These are phyloP conservation scores for Acleris literana DNA, from an alignment of 2,888 invertebrate genomes.

Conservation along the genomic window DNA sequence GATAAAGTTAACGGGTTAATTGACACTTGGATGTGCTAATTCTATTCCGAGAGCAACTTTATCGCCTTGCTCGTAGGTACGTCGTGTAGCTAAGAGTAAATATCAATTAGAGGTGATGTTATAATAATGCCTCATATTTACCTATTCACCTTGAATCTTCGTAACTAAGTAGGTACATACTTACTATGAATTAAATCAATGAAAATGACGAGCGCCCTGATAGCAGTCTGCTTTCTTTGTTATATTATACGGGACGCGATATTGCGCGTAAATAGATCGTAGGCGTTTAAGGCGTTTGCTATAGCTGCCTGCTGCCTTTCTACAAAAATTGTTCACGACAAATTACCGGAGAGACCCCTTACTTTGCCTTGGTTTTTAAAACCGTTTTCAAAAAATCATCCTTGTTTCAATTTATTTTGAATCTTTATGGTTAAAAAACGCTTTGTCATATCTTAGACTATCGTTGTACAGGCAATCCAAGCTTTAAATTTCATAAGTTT, in stretches of 20 bases:
- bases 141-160: constrained; percentile 3
- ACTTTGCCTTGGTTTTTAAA: constrained; percentile 4
- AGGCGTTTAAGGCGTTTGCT: too few relatives aligned
- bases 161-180: neutral
- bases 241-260: too few relatives aligned
- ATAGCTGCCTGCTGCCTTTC: too few relatives aligned
- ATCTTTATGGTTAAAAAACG: neutral
- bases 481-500: too few relatives aligned
- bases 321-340: too few relatives aligned
- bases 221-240: neutral
- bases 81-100: neutral
- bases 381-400: neutral
- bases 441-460: neutral
- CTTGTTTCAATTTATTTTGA: neutral
- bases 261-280: too few relatives aligned
- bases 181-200: neutral
- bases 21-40: constrained; percentile 20
- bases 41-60: constrained; percentile 14
- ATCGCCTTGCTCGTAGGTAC: constrained; percentile 1
- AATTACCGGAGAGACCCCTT: constrained; percentile 13
- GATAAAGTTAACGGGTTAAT: constrained; percentile 14
- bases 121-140: neutral
- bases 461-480: too few relatives aligned
- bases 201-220: neutral
- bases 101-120: neutral